Base-by-base conservation (phyloP, 2,888 invertebrate genomes). In the Pristionchus fissidentatus region DNA sequence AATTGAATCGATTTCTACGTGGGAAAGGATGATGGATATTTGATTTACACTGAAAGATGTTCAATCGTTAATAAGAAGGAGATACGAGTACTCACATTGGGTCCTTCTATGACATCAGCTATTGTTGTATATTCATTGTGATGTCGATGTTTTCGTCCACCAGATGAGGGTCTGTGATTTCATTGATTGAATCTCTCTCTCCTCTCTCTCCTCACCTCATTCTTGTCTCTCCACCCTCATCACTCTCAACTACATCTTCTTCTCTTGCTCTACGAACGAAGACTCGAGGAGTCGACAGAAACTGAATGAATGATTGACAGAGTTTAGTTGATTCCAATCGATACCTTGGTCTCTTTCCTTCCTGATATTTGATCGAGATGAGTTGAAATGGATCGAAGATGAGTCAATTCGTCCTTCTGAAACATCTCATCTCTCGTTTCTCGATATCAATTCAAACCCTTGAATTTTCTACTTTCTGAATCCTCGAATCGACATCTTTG, bases 91-190 rank as follows among this genome's bases (percentile, higher is more conserved):
- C 19, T 19, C 26, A 77, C 77, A 46, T 5, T 32, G 2, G 77
- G 77, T 77, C 77, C 77, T 77, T 77, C 29, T 32, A 49, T 77
- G 15, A 46, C 49, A 52, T 77, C 52, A n/a, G 77, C 77, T 8
- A 75, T 75, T 5, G 73, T 75, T 4, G 73, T 75, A 35, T 75
- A 75, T 46, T 75, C 73, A 46, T 75, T 22, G 29, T 75, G 73
- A 8, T 75, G 73, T 32, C 73, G 73, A 46, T 75, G 73, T 75
- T 46, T 66, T 35, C 66, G n/a, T 13, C 26, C 26, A 43, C 32
- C 26, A 41, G 43, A 43, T 26, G 26, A 32, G 41, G 15, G 26
- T 26, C 46, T 43, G 26, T 43, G 1, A 66, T 66, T 10, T 46
- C 41, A 46, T 75, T 4, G 7, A 29, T 38, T 35, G 38, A 13